Percentiles rank a stretch among this genome's conserved stretches.
Evolutionary conservation across 2,888 invertebrate genomes (phyloP).

Genomic region (Eupithecia inturbata): DNA sequence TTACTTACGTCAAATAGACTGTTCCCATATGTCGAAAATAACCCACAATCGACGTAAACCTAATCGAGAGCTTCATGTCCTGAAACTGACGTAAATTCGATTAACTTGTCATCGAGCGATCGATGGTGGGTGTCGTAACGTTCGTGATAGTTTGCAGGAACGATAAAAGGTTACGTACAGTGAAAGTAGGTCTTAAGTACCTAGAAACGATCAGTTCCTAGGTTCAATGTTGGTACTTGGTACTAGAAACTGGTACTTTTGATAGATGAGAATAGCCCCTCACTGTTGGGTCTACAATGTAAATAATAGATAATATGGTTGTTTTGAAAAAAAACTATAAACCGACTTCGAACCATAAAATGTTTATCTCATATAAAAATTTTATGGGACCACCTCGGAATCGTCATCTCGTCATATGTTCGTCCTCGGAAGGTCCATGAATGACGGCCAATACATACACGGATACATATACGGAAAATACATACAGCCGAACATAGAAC

Average conservation of each 20-base stretch:
- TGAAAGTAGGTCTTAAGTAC: slow-evolving; percentile 55
- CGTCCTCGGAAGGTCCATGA: too few species aligned
- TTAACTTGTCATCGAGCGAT: slow-evolving; percentile 36
- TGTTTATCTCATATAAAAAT: too few species aligned
- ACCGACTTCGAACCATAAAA: too few species aligned
- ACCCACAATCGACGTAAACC: not conserved
- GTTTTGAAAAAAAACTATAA: too few species aligned
- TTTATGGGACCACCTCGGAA: too few species aligned
- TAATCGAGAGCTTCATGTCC: slow-evolving; percentile 1
- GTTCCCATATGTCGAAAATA: not conserved
- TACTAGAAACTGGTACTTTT: not conserved
- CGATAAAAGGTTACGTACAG: slow-evolving; percentile 71
- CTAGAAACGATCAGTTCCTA: slow-evolving; percentile 18
- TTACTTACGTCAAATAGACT: too few species aligned
- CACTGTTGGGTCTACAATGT: not conserved
- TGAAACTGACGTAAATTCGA: slow-evolving; percentile 25
- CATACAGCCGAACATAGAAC: too few species aligned
- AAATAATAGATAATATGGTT: too few species aligned
- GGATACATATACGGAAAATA: too few species aligned
- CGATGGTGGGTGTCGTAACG: slow-evolving; percentile 51
- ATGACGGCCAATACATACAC: too few species aligned
- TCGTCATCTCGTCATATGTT: too few species aligned
- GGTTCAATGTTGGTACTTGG: not conserved
- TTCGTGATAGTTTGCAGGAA: slow-evolving; percentile 69
- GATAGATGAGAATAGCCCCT: not conserved